phyloP scores from a whole-genome alignment of 2,888 invertebrate genomes.

The Phytoseiulus persimilis region DNA sequence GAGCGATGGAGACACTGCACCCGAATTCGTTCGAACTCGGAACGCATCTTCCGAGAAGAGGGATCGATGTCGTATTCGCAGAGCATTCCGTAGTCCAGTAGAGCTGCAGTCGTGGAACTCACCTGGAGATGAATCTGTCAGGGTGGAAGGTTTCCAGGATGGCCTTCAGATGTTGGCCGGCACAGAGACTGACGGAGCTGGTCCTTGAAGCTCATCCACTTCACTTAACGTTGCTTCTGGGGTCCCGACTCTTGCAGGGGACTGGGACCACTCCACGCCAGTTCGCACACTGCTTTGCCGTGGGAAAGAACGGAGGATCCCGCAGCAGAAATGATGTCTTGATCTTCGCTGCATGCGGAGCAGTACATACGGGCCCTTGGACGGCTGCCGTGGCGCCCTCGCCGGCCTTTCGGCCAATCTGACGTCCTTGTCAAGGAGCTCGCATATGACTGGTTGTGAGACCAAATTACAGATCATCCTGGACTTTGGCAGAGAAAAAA shows the following conservation, averaged over 20 bases:
- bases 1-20: neutral
- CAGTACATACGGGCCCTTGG: neutral
- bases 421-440: neutral
- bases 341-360: neutral
- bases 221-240: neutral
- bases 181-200: neutral
- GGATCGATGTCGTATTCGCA: neutral
- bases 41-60: neutral
- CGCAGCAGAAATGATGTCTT: slow-evolving; percentile 5
- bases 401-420: neutral
- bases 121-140: neutral
- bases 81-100: neutral
- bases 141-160: slow-evolving; percentile 5
- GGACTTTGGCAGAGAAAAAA: neutral
- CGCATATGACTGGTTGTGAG: neutral
- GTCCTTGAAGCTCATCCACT: neutral
- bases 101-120: neutral
- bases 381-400: neutral
- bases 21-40: too few relatives aligned
- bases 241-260: neutral
- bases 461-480: neutral
- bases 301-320: slow-evolving; percentile 5
- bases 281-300: neutral
- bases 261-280: slow-evolving; percentile 5
- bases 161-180: neutral